Evolutionary conservation across 2,888 invertebrate genomes (phyloP).

Genomic region (Tethea ocularis): DNA sequence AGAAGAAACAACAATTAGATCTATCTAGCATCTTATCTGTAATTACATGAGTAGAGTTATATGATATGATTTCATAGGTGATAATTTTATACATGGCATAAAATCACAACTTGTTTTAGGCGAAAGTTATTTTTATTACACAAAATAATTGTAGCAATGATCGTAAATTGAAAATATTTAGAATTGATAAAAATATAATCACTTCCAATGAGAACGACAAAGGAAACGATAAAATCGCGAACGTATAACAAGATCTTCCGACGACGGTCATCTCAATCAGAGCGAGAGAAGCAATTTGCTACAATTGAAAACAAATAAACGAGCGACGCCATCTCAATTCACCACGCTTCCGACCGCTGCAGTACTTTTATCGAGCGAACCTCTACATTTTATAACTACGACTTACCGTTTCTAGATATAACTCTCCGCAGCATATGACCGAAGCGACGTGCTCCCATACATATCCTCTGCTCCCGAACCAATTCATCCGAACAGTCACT

Average conservation of each 20-base stretch:
- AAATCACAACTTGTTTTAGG: background rate
- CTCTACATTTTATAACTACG: background rate
- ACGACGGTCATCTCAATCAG: constrained; percentile 64
- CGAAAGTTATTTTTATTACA: too few relatives aligned
- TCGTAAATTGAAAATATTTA: constrained; percentile 22
- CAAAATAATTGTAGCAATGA: constrained; percentile 20
- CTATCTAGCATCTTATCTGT: too few relatives aligned
- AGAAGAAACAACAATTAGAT: too few relatives aligned
- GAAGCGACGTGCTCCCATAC: constrained; percentile 75
- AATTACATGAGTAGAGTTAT: too few relatives aligned
- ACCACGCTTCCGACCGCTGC: constrained; percentile 32
- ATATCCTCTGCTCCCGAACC: constrained; percentile 71
- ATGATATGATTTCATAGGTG: too few relatives aligned
- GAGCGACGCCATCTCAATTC: constrained; percentile 51
- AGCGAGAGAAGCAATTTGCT: constrained; percentile 62
- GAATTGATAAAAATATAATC: constrained; percentile 33
- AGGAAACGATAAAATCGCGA: constrained; percentile 48
- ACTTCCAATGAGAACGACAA: constrained; percentile 35
- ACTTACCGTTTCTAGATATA: constrained; percentile 79
- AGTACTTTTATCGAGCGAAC: constrained; percentile 2
- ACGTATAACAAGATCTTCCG: constrained; percentile 57
- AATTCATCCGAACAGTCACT: constrained; percentile 75
- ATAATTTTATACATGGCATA: too few relatives aligned
- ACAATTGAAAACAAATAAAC: constrained; percentile 76
- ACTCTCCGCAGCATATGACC: constrained; percentile 74